Base-by-base conservation (phyloP, 2,888 invertebrate species). In the Branchinecta sandiegonensis region DNA sequence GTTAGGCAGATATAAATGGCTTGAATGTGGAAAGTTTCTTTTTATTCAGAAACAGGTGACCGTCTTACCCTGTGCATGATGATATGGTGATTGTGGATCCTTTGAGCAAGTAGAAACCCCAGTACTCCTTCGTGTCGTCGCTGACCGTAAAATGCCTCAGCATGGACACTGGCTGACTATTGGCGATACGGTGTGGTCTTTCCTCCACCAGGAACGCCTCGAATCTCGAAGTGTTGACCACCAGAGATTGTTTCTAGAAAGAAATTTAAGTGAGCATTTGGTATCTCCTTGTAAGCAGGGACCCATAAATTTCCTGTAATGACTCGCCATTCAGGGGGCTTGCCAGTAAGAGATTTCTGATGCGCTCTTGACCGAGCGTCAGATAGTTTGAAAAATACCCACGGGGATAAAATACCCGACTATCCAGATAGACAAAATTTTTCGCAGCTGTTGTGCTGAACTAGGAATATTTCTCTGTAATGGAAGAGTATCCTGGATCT, bases 51-150 rank as follows among this genome's bases (percentile, higher is more conserved):
- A 37, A 37, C 37, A 6, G 37, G 2, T 37, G 37, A 37, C 37
- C 46, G n/a, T 48, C 73, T 73, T 77, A 88, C 88, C 87, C 85
- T 50, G 86, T 85, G 77, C 89, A 89, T 67, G 87, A 83, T 0
- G 87, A 86, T 0, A 89, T 85, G 0, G 86, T 87, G 8, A 88
- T 86, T 1, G 83, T 82, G 3, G 89, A 87, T 1, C 88, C 88
- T 72, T 83, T 83, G 23, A 88, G 80, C 64, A 89, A 78, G 75
- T 89, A 89, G 77, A 89, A 89, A 2, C 89, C 89, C 89, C 88
- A 89, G 76, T 88, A 89, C 75, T 88, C 88, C 77, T 88, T 89
- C 81, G 86, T 86, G 73, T 89, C 89, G 73, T 88, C 88, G 69
- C 85, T 84, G n/a, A 89, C 78, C 66, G 82, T 80, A 72, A 89